These are phyloP conservation scores for Neosilurus hyrtlii DNA, from an alignment of 2,797 vertebrate genomes.

Conservation along the genomic window DNA sequence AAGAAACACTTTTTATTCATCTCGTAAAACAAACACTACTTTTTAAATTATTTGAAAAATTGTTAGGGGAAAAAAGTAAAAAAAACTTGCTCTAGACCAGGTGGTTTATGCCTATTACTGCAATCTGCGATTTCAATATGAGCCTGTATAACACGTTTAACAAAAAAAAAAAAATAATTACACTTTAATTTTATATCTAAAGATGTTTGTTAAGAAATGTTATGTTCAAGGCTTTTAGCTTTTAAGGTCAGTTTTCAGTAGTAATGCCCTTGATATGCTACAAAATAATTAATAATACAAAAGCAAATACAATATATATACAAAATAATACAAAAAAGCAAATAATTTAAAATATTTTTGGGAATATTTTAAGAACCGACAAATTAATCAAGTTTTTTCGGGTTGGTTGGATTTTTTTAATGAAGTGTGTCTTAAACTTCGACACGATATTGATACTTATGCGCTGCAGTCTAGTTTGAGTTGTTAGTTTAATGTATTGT, in stretches of 20 bases:
- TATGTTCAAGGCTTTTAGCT: not conserved
- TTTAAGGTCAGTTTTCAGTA: not conserved
- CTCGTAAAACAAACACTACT: not conserved
- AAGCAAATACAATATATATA: no score
- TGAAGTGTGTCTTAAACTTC: not conserved
- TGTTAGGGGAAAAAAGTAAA: not conserved
- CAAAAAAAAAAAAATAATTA: not conserved
- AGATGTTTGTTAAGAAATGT: no score
- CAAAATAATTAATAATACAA: no score
- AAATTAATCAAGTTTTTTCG: not conserved
- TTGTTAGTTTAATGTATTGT: not conserved
- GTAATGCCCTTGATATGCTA: no score
- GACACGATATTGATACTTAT: not conserved
- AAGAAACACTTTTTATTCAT: slow-evolving; percentile 36
- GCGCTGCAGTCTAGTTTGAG: no score
- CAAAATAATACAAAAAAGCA: not conserved
- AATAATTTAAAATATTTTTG: not conserved
- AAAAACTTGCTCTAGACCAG: not conserved
- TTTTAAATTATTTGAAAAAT: not conserved
- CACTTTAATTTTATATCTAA: not conserved
- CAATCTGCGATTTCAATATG: not conserved
- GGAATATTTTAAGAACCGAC: not conserved
- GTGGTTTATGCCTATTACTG: not conserved
- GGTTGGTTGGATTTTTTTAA: not conserved
- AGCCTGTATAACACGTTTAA: not conserved